phyloP scores from a whole-genome alignment of 92 coral and sea anemone species.

The Muricea muricata region DNA sequence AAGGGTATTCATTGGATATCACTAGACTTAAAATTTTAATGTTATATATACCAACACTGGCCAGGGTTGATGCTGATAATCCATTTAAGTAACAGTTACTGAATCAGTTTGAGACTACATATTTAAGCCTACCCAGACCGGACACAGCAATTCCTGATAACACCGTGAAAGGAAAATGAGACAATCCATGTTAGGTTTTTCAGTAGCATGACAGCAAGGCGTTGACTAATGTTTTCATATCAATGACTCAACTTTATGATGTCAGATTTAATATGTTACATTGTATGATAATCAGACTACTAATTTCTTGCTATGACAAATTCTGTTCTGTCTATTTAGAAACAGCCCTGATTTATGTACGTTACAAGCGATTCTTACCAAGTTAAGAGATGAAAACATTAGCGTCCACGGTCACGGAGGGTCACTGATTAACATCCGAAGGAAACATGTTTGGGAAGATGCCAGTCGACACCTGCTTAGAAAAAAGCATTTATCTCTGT shows the following conservation, averaged over 20 bases:
- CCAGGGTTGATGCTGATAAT: not conserved
- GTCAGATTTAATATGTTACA: not conserved
- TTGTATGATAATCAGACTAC: not conserved
- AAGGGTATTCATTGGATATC: not conserved
- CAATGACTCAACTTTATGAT: not conserved
- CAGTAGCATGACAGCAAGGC: not conserved
- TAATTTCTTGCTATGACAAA: not conserved
- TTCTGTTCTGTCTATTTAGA: not conserved
- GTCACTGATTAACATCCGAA: constrained; percentile 38
- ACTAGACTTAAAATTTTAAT: not conserved
- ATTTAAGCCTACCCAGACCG: not conserved
- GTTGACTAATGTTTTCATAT: not conserved
- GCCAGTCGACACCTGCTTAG: constrained; percentile 41
- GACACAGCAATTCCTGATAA: not conserved
- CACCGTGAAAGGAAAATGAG: not conserved
- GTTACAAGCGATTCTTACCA: not conserved
- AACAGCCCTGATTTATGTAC: not conserved
- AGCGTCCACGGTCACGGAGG: not conserved
- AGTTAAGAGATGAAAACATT: not conserved
- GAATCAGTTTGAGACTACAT: no score
- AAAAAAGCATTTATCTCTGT: constrained; percentile 59
- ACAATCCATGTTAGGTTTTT: not conserved
- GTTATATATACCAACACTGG: not conserved
- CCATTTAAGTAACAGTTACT: no score
- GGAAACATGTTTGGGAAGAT: constrained; percentile 53